A percentile compares a stretch with the other conserved stretches of the same genome.
Evolutionary conservation across 2,113 vertebrate species (phyloP).

Genomic region (Chelonoidis abingdonii): DNA sequence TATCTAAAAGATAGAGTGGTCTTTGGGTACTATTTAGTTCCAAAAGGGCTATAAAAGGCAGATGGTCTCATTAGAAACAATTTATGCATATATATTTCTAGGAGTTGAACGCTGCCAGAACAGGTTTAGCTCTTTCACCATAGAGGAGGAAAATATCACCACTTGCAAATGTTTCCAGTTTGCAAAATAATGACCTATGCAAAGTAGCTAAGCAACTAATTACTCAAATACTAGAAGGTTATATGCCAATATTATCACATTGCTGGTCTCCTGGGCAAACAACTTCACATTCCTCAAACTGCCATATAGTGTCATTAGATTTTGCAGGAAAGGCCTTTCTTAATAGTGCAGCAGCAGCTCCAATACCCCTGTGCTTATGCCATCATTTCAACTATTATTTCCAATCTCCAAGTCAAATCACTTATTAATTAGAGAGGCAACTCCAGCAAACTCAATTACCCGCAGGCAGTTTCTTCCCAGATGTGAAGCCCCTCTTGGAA

Average conservation of each 20-base stretch:
- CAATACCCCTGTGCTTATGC: constrained; percentile 72
- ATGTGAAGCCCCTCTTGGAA: constrained; percentile 75
- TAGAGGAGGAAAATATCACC: constrained; percentile 82
- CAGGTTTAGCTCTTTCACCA: constrained; percentile 83
- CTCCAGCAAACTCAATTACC: constrained; percentile 81
- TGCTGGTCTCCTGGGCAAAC: constrained; percentile 77
- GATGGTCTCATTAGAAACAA: constrained; percentile 90
- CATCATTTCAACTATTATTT: constrained; percentile 81
- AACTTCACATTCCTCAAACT: constrained; percentile 78
- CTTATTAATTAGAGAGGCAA: constrained; percentile 86
- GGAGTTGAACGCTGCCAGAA: constrained; percentile 82
- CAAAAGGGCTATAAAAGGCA: constrained; percentile 88
- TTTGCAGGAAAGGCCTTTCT: constrained; percentile 71
- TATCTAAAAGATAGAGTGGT: constrained; percentile 85
- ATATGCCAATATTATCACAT: constrained; percentile 83
- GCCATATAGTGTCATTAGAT: constrained; percentile 70
- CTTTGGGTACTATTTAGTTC: constrained; percentile 84
- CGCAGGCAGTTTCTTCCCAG: constrained; percentile 76
- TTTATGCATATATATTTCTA: constrained; percentile 89
- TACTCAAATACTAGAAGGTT: constrained; percentile 84
- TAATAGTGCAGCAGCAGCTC: constrained; percentile 48
- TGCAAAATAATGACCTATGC: constrained; percentile 86
- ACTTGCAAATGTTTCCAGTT: constrained; percentile 86
- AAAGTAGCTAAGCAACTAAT: constrained; percentile 87
- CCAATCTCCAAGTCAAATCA: constrained; percentile 85